These are phyloP conservation scores for Ernsta delagoae DNA, from an alignment of 2,888 invertebrate genomes.

Conservation along the genomic window DNA sequence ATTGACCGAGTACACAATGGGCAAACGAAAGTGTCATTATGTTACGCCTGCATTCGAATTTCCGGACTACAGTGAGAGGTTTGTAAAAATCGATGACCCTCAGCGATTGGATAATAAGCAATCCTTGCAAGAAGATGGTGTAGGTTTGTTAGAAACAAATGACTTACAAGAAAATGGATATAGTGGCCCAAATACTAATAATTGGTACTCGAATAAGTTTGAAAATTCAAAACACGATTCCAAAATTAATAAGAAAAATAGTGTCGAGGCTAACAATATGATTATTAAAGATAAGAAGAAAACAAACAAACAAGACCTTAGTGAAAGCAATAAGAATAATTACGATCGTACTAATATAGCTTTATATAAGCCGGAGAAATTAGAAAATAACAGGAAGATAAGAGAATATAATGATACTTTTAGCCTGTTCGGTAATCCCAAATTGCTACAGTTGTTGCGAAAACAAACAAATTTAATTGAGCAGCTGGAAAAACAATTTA, in stretches of 20 bases:
- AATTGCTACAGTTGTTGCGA: constrained; percentile 22
- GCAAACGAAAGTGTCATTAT: neutral
- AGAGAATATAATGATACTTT: neutral
- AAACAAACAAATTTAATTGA: constrained; percentile 37
- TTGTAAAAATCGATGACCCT: too few relatives aligned
- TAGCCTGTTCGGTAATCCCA: neutral
- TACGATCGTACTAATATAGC: neutral
- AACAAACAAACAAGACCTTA: neutral
- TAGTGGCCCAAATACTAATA: neutral
- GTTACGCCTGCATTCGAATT: constrained; percentile 17
- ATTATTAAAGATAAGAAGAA: neutral
- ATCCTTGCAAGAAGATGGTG: too few relatives aligned
- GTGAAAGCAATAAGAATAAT: neutral
- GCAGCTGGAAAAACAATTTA: constrained; percentile 19
- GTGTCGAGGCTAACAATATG: neutral
- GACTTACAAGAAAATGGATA: too few relatives aligned
- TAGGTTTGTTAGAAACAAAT: too few relatives aligned
- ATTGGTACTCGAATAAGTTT: too few relatives aligned
- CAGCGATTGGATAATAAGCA: too few relatives aligned
- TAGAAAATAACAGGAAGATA: neutral
- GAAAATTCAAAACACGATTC: too few relatives aligned
- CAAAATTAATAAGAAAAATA: too few relatives aligned
- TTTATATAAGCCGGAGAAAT: neutral
- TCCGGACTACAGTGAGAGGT: neutral
- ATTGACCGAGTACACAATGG: too few relatives aligned